Evolutionary conservation across 2,797 vertebrate genomes (phyloP).

Genomic region (Setipinna tenuifilis): DNA sequence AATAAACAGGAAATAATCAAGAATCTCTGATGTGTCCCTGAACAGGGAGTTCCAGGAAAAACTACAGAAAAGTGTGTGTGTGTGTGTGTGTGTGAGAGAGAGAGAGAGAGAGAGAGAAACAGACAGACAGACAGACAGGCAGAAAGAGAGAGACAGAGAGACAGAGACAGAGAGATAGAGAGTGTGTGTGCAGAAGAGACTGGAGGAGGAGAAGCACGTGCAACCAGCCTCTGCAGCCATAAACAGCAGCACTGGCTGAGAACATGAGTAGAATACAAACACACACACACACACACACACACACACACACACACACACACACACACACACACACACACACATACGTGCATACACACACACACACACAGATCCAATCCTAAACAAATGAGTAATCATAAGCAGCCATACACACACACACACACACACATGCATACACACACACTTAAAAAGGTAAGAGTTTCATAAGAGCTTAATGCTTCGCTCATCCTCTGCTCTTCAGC

Average conservation of each 20-base stretch:
- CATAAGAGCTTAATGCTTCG: not conserved
- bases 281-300: too few species aligned
- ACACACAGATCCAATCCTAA: not conserved
- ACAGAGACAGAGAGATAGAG: too few species aligned
- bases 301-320: too few species aligned
- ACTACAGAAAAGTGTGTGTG: not conserved
- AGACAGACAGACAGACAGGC: too few species aligned
- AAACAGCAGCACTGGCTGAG: not conserved
- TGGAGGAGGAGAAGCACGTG: not conserved
- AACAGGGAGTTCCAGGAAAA: not conserved
- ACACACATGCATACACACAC: not conserved
- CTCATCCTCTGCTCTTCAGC: not conserved
- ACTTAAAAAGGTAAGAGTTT: not conserved
- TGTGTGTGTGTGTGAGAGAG: not conserved
- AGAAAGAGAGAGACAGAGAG: too few species aligned
- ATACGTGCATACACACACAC: not conserved
- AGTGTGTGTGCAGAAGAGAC: not conserved
- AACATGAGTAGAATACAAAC: not conserved
- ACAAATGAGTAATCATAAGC: not conserved
- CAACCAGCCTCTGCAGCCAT: not conserved
- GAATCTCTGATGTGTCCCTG: not conserved
- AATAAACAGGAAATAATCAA: not conserved
- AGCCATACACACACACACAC: not conserved
- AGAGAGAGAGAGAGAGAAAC: too few species aligned
- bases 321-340: not conserved